Percentiles rank a stretch among this genome's conserved stretches.
These are phyloP conservation scores for Piliocolobus tephrosceles DNA, from an alignment of 2,113 vertebrate species.

Conservation along the genomic window DNA sequence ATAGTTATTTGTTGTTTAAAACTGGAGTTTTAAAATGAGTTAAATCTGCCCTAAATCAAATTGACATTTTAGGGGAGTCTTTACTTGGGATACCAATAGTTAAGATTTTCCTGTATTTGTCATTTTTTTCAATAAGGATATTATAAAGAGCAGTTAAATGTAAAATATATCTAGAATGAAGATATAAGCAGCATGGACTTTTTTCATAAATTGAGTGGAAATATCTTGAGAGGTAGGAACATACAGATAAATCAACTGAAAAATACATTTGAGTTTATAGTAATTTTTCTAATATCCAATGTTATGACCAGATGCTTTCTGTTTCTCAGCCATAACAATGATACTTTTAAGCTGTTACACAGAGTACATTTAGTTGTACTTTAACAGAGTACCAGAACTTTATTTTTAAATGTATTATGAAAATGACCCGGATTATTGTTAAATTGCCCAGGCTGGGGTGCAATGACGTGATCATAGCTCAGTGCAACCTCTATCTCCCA, in stretches of 20 bases:
- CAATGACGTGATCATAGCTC: too few species aligned
- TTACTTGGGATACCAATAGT: neutral
- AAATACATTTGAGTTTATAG: conserved; percentile 23
- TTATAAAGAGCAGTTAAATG: neutral
- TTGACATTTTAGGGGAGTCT: neutral
- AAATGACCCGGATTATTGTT: neutral
- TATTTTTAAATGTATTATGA: neutral
- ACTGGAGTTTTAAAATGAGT: neutral
- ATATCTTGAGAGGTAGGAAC: neutral
- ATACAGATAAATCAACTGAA: neutral
- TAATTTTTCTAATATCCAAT: neutral
- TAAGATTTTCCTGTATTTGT: neutral
- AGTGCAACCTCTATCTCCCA: too few species aligned
- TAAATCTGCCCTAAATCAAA: neutral
- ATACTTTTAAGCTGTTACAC: neutral
- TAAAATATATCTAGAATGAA: neutral
- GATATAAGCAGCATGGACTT: neutral
- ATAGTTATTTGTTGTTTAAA: conserved; percentile 2
- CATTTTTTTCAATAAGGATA: neutral
- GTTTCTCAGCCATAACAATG: neutral
- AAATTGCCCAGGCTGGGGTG: neutral
- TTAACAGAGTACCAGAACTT: neutral
- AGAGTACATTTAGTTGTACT: neutral
- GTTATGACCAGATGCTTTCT: neutral
- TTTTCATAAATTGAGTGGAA: neutral